phyloP scores from a whole-genome alignment of 2,113 vertebrate species.

The Anseranas semipalmata region DNA sequence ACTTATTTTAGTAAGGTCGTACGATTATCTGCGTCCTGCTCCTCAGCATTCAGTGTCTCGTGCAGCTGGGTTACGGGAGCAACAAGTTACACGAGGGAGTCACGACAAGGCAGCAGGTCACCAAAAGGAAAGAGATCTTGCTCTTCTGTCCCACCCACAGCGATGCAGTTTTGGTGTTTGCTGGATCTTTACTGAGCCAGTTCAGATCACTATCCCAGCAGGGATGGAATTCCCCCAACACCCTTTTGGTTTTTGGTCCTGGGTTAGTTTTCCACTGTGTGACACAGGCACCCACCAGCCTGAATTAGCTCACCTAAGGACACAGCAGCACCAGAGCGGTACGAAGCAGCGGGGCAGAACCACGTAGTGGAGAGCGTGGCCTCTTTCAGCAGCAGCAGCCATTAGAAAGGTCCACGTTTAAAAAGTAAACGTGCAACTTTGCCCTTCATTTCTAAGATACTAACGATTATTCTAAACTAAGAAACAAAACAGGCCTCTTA shows the following conservation, averaged over 20 bases:
- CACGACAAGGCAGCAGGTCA: background rate
- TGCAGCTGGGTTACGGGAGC: background rate
- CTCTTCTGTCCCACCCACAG: background rate
- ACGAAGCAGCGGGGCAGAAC: background rate
- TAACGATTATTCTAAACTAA: background rate
- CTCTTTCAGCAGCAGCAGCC: background rate
- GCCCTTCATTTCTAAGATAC: background rate
- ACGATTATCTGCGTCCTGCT: background rate
- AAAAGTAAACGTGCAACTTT: background rate
- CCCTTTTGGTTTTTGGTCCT: background rate
- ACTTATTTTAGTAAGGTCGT: background rate
- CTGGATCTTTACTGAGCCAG: background rate
- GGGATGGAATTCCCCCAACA: background rate
- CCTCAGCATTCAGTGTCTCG: no score
- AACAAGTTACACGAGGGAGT: background rate
- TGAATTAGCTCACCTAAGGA: background rate
- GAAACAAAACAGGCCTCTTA: no score
- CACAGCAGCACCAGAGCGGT: background rate
- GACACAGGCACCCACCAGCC: background rate
- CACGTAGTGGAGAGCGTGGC: background rate
- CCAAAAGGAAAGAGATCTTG: background rate
- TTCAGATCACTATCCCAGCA: background rate
- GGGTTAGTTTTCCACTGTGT: background rate
- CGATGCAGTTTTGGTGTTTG: background rate
- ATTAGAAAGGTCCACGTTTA: background rate